These are phyloP conservation scores for Penaeus chinensis DNA, from an alignment of 1,140 invertebrate species.

Conservation along the genomic window DNA sequence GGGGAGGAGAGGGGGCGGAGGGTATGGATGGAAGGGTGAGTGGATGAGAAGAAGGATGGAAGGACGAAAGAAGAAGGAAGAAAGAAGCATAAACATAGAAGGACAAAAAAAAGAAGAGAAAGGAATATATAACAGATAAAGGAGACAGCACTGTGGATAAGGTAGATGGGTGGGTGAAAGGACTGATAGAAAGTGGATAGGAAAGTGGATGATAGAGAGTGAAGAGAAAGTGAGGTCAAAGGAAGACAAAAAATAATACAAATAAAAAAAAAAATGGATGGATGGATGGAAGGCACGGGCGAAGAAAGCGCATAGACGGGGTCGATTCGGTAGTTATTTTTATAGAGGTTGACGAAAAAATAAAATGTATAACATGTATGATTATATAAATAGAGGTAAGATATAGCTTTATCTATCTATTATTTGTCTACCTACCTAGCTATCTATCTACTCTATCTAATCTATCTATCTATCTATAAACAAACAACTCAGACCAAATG, in stretches of 20 bases:
- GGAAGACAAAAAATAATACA: neutral
- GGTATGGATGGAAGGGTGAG: neutral
- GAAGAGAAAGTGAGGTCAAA: neutral
- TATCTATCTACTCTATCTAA: too few species aligned
- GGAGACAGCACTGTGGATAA: neutral
- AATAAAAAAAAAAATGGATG: neutral
- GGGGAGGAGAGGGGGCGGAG: neutral
- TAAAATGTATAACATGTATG: too few species aligned
- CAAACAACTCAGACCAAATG: neutral
- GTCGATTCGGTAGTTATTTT: neutral
- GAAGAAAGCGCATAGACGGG: neutral
- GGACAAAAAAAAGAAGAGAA: neutral
- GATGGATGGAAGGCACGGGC: neutral
- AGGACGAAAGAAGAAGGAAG: neutral
- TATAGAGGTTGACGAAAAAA: too few species aligned
- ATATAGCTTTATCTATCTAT: too few species aligned
- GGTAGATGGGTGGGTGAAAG: too few species aligned
- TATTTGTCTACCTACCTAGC: too few species aligned
- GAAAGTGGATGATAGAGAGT: neutral
- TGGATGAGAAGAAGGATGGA: neutral
- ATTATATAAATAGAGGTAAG: too few species aligned
- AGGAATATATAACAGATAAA: neutral
- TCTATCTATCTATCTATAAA: neutral
- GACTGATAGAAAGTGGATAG: neutral
- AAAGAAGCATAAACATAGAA: neutral